Base-by-base conservation (phyloP, 1,140 invertebrate genomes). In the Gryllus bimaculatus region DNA sequence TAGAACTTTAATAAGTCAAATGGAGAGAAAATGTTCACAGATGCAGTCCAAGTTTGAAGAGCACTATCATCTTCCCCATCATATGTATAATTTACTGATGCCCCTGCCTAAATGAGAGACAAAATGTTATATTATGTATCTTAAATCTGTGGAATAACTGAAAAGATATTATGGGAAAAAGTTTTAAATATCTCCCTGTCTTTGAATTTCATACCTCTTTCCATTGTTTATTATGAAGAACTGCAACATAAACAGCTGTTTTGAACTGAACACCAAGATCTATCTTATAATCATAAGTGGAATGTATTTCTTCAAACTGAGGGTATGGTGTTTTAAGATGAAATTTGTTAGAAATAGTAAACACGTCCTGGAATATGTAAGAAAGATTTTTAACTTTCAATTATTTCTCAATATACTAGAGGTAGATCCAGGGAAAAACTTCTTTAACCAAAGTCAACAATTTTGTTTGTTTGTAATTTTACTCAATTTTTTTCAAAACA, bases 281-380 rank as follows among this genome's bases (percentile, higher is more conserved):
- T 0, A 91, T 84, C 74, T 89, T 84, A 73, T 93, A 89, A 7
- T 89, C 87, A 81, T 89, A 90, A 47, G 87, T 84, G 0, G 89
- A 92, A 80, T 88, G 89, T 10, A 92, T 20, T 81, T 91, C 88
- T 78, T 88, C 88, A 26, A 89, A 87, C 26, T 82, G 83, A 79
- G 83, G 82, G 82, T 91, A 93, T 0, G 92, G 91, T 1, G 92
- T 91, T 66, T 86, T 86, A 0, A 94, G 81, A 78, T 88, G 89
- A 0, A 94, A 83, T 0, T 89, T 88, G 85, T 94, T 94, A 21
- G 87, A 88, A 80, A 93, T 90, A 78, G 90, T 88, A 47, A 92
- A 86, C 20, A 90, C 86, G 84, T 92, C 89, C 83, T 91, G 86
- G 18, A 86, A 86, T 8, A 81, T 84, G 0, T 88, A 85, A 76